Evolutionary conservation across 2,888 invertebrate species (phyloP).

Genomic region (Euzetes globulus): DNA sequence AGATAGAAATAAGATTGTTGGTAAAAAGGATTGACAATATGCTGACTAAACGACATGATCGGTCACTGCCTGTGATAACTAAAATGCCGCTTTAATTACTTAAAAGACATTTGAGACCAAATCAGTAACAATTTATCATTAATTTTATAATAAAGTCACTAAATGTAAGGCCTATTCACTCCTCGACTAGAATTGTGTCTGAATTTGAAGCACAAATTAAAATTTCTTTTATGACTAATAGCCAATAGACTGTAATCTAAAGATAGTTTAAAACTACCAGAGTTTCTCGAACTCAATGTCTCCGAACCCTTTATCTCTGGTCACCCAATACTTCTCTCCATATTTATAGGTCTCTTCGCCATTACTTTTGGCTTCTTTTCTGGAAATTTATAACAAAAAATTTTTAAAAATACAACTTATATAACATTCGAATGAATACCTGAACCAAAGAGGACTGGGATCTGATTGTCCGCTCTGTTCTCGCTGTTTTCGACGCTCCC

Average conservation of each 20-base stretch:
- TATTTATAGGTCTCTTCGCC: slow-evolving; percentile 64
- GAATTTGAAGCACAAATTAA: not conserved
- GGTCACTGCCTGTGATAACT: too few species aligned
- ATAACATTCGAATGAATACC: slow-evolving; percentile 49
- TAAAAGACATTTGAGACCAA: not conserved
- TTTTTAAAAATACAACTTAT: slow-evolving; percentile 8
- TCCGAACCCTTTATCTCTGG: slow-evolving; percentile 47
- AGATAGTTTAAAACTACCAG: slow-evolving; percentile 20
- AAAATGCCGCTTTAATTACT: not conserved
- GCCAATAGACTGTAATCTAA: not conserved
- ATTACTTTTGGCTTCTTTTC: slow-evolving; percentile 46
- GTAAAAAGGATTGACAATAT: too few species aligned
- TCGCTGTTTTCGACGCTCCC: slow-evolving; percentile 59
- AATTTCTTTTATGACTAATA: not conserved
- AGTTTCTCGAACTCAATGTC: slow-evolving; percentile 31
- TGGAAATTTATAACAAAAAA: slow-evolving; percentile 39
- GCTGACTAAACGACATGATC: too few species aligned
- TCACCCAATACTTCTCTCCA: slow-evolving; percentile 68
- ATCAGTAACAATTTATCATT: not conserved
- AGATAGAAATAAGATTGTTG: too few species aligned
- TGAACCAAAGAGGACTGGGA: slow-evolving; percentile 56
- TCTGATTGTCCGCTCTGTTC: slow-evolving; percentile 53
- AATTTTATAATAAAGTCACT: not conserved
- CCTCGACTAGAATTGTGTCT: slow-evolving; percentile 14
- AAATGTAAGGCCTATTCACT: slow-evolving; percentile 25